Percentiles rank a stretch among this genome's conserved stretches.
phyloP scores from a whole-genome alignment of 2,888 invertebrate species.

The Carterocephalus palaemon region DNA sequence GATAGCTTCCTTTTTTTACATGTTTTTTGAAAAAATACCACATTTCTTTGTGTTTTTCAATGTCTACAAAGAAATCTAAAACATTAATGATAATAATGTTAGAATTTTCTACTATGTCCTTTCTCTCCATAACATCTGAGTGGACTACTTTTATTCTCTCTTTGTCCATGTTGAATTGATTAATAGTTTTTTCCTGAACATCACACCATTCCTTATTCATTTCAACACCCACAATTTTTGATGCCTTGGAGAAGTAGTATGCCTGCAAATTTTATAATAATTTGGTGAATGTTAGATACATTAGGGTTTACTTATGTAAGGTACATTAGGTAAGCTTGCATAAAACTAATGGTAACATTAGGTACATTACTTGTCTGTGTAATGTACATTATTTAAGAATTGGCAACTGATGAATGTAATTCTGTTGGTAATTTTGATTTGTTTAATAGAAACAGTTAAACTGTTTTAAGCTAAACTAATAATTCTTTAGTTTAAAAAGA shows the following conservation, averaged over 20 bases:
- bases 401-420: no score
- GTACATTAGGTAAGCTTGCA: no score
- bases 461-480: no score
- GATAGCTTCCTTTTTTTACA: constrained; percentile 74
- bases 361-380: no score
- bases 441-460: no score
- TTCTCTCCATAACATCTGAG: constrained; percentile 77
- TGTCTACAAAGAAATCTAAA: constrained; percentile 82
- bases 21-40: constrained; percentile 80
- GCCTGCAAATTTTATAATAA: constrained; percentile 68
- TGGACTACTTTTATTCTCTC: constrained; percentile 76
- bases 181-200: constrained; percentile 78
- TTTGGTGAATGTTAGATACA: constrained; percentile 4
- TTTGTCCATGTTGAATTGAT: constrained; percentile 70
- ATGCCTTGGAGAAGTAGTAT: constrained; percentile 77
- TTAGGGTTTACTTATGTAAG: neutral
- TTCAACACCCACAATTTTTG: constrained; percentile 82
- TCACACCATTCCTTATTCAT: constrained; percentile 82
- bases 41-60: constrained; percentile 77
- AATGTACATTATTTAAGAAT: no score
- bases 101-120: constrained; percentile 74
- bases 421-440: no score
- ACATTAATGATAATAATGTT: constrained; percentile 84
- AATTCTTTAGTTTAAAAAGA: no score
- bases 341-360: no score